Evolutionary conservation across 1,140 invertebrate genomes (phyloP), one percentile per base, ranked within the genome.

Genomic region (Yoshiicerus persimilis): DNA sequence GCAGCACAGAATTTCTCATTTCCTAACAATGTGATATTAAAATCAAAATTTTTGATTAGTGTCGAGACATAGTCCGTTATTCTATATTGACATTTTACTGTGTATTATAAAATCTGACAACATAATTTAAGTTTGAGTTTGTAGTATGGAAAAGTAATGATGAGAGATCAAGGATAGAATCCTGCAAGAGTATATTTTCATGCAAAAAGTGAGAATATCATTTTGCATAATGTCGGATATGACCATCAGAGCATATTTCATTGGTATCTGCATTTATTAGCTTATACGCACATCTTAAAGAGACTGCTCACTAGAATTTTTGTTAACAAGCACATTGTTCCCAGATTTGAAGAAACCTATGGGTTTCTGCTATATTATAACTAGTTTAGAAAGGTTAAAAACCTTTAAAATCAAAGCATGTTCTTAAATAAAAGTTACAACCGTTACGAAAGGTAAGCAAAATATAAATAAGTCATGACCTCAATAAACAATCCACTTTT

Each of bases 381-480:
- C 34, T 80, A 34, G 34, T 80, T 34, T 38, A 36, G 75, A 80
- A 36, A 80, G 75, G 75, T 80, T 80, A 80, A 80, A 80, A 80
- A 80, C 75, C 75, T 80, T 36, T 38, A 34, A 80, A 80, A 80
- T 80, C 34, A n/a, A 36, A 80, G 75, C 16, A 80, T 80, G 75
- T 80, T 77, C 75, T 80, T 34, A 80, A 80, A 80, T 80, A 80
- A 80, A 80, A 80, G 32, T 80, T 80, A 80, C 75, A 80, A 80
- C 75, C 75, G 75, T 80, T 80, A 80, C 75, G 75, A 80, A 80
- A 36, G 75, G 70, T 80, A 80, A 80, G 75, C 75, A 80, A 80
- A 80, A 80, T 80, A 80, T 80, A 80, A 80, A 80, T 80, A 80
- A 80, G 75, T 80, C 75, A 80, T 80, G 75, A 80, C 75, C 75